Conservation (phyloP, 2,113 vertebrate genomes). For the Mystacornis crossleyi region DNA sequence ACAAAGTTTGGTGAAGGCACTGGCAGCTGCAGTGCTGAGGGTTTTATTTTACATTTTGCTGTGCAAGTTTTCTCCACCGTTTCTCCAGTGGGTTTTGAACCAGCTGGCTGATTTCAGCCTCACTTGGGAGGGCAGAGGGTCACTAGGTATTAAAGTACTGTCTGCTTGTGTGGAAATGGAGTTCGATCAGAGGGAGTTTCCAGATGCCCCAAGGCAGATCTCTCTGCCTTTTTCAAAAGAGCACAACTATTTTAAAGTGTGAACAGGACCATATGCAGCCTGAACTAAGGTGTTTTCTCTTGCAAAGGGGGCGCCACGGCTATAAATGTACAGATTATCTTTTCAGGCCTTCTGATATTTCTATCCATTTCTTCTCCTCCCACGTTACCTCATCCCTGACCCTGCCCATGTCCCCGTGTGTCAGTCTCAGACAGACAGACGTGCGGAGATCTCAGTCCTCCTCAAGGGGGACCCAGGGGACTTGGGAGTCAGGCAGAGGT, state of each 20-base stretch:
- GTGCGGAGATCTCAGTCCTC: background rate
- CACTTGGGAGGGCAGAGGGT: background rate
- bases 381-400: background rate
- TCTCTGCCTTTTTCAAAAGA: background rate
- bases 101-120: background rate
- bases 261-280: background rate
- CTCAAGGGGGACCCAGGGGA: background rate
- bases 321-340: background rate
- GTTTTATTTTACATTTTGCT: background rate
- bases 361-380: background rate
- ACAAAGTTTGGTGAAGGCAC: background rate
- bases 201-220: background rate
- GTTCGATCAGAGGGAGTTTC: background rate
- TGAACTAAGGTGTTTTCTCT: background rate
- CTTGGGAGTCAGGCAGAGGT: background rate
- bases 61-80: background rate
- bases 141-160: background rate
- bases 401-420: rapidly evolving
- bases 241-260: background rate
- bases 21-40: background rate
- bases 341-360: background rate
- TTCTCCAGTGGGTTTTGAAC: background rate
- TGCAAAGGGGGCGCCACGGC: background rate
- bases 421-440: background rate
- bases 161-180: background rate